Evolutionary conservation across 2,888 invertebrate genomes (phyloP).

Genomic region (Bimastos eiseni): DNA sequence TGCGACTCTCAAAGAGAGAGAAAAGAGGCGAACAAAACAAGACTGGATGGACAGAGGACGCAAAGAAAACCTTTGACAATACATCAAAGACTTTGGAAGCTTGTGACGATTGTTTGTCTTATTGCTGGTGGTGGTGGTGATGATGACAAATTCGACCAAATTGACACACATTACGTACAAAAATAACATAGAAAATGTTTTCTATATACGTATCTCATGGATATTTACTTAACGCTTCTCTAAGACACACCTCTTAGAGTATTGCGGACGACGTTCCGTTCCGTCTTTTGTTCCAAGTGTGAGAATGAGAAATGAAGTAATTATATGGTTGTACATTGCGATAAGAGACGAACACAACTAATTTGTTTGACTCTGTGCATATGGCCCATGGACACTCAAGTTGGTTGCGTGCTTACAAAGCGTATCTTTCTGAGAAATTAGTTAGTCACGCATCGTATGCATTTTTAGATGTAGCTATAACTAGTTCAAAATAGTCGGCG

Average conservation of each 20-base stretch:
- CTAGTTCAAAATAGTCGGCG: too few relatives aligned
- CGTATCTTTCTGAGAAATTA: too few relatives aligned
- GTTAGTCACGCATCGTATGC: too few relatives aligned
- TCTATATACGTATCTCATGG: neutral
- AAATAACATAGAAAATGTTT: neutral
- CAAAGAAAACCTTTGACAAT: neutral
- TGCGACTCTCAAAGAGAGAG: neutral
- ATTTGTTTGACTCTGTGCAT: too few relatives aligned
- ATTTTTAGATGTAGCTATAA: too few relatives aligned
- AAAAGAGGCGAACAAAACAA: neutral
- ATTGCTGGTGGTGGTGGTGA: neutral
- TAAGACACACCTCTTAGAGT: neutral
- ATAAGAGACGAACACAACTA: too few relatives aligned
- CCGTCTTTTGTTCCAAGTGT: neutral
- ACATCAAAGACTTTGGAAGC: too few relatives aligned
- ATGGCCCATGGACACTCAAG: too few relatives aligned
- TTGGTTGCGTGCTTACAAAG: too few relatives aligned
- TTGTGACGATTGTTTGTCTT: neutral
- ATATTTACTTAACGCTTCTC: neutral
- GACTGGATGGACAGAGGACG: neutral
- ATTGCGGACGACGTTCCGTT: neutral
- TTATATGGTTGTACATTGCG: too few relatives aligned
- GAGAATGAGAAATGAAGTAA: neutral
- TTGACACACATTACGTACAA: neutral
- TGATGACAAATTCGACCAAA: neutral